Evolutionary conservation across 2,113 vertebrate genomes (phyloP).

Genomic region (Pristiophorus japonicus): DNA sequence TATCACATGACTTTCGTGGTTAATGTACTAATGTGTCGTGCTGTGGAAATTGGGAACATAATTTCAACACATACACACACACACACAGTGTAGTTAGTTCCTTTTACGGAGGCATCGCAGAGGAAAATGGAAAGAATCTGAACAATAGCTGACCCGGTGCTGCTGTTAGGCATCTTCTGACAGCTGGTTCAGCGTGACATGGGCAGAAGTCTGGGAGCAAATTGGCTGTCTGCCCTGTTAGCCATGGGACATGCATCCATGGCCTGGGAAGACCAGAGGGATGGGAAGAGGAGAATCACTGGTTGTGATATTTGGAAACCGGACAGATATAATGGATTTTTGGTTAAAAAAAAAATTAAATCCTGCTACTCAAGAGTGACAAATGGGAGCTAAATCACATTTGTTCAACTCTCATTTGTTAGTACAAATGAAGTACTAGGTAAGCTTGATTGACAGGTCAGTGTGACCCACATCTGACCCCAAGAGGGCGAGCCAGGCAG

Average conservation of each 20-base stretch:
- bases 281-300: neutral
- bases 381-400: neutral
- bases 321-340: neutral
- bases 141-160: neutral
- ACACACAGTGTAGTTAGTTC: neutral
- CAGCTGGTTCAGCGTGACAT: neutral
- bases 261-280: neutral
- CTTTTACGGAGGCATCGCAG: neutral
- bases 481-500: neutral
- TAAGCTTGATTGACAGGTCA: neutral
- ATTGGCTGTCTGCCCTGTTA: neutral
- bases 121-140: neutral
- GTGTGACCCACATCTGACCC: neutral
- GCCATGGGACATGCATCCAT: neutral
- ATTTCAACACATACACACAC: too few species aligned
- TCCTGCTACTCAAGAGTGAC: neutral
- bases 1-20: neutral
- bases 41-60: neutral
- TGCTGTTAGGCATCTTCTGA: neutral
- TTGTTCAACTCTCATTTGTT: neutral
- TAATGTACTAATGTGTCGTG: neutral
- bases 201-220: too few species aligned
- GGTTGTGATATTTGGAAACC: neutral
- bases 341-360: neutral
- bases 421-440: neutral